Percentiles rank a stretch among this genome's conserved stretches.
Evolutionary conservation across 2,888 invertebrate species (phyloP).

Genomic region (Tribolium freemani): DNA sequence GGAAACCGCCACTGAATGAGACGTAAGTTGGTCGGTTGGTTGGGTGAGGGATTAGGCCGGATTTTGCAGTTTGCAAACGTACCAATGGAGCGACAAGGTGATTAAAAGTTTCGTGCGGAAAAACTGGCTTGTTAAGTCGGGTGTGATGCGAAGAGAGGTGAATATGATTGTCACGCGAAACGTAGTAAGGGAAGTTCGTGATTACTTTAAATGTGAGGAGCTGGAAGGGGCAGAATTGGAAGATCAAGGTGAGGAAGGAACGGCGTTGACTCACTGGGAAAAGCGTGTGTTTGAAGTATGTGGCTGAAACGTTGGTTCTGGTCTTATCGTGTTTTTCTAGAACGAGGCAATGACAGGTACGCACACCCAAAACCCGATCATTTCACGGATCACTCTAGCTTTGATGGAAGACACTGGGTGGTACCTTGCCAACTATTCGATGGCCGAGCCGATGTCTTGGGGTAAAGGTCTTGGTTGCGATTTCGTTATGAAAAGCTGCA

Average conservation of each 20-base stretch:
- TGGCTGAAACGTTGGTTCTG: too few relatives aligned
- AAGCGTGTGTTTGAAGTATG: slow-evolving; percentile 95
- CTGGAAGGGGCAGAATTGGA: slow-evolving; percentile 98
- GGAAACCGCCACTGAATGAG: slow-evolving; percentile 90
- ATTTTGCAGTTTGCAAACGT: slow-evolving; percentile 79
- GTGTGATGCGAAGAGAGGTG: slow-evolving; percentile 64
- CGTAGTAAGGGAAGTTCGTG: slow-evolving; percentile 88
- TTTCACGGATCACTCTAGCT: slow-evolving; percentile 94
- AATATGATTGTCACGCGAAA: slow-evolving; percentile 81
- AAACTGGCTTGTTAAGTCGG: slow-evolving; percentile 62
- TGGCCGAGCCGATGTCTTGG: slow-evolving; percentile 92
- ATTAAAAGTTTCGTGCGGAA: slow-evolving; percentile 80
- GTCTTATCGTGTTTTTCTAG: slow-evolving; percentile 67
- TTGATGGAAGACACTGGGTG: slow-evolving; percentile 99
- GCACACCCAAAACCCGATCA: slow-evolving; percentile 97
- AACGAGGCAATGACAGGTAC: slow-evolving; percentile 99
- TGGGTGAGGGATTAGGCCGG: not conserved
- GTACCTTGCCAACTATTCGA: slow-evolving; percentile 92
- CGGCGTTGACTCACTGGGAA: slow-evolving; percentile 98
- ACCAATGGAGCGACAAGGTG: slow-evolving; percentile 94
- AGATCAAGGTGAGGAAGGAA: slow-evolving; percentile 98
- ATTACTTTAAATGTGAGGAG: slow-evolving; percentile 88
- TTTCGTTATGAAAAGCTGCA: slow-evolving; percentile 95
- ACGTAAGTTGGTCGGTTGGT: slow-evolving; percentile 71
- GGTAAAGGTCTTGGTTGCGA: slow-evolving; percentile 91